Evolutionary conservation across 2,888 invertebrate species (phyloP).

Genomic region (Euzetes globulus): DNA sequence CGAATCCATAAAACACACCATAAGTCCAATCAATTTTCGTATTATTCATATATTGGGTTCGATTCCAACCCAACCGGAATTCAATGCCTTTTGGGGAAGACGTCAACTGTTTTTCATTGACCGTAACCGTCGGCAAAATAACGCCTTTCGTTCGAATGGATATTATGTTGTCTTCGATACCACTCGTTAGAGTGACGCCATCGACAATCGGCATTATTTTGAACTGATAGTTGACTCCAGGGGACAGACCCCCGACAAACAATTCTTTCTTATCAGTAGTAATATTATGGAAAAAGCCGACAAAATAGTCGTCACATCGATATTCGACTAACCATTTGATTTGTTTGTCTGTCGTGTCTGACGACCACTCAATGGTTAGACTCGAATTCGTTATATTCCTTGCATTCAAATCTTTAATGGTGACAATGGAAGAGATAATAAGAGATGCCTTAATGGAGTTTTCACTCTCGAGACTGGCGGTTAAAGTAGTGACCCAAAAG

Average conservation of each 20-base stretch:
- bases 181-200: background rate
- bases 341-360: background rate
- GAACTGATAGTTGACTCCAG: conserved; percentile 35
- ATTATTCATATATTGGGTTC: background rate
- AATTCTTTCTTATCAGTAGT: conserved; percentile 15
- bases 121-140: conserved; percentile 16
- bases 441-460: conserved; percentile 50
- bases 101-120: background rate
- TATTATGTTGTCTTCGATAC: conserved; percentile 28
- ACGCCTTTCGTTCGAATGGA: conserved; percentile 21
- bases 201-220: conserved; percentile 30
- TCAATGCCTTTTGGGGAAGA: too few relatives aligned
- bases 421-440: background rate
- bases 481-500: conserved; percentile 66
- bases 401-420: conserved; percentile 20
- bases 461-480: conserved; percentile 56
- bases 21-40: conserved; percentile 25
- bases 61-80: background rate
- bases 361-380: conserved; percentile 30
- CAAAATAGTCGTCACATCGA: conserved; percentile 34
- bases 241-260: conserved; percentile 10
- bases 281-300: conserved; percentile 9
- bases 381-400: conserved; percentile 27
- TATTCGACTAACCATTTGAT: conserved; percentile 33
- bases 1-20: conserved; percentile 29